phyloP scores from a whole-genome alignment of 2,113 vertebrate genomes.

The Rhinolophus ferrumequinum region DNA sequence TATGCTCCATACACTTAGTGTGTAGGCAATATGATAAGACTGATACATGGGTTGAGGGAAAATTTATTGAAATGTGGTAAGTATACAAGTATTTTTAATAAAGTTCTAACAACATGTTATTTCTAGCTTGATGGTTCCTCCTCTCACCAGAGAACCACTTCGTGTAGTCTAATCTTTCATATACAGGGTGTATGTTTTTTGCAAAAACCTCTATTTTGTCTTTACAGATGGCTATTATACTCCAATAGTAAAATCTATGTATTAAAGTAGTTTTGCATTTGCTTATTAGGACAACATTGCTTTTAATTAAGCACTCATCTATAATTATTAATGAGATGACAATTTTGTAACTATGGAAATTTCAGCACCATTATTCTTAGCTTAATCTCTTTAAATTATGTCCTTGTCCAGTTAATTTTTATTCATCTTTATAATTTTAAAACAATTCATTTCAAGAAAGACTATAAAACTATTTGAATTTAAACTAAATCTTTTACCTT shows the following conservation, averaged over 20 bases:
- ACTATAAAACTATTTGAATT: background rate
- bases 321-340: background rate
- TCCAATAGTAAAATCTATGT: background rate
- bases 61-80: background rate
- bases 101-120: background rate
- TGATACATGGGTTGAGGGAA: background rate
- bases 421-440: constrained; percentile 11
- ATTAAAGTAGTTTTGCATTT: background rate
- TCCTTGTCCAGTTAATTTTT: background rate
- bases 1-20: background rate
- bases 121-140: background rate
- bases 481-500: background rate
- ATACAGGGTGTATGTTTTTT: background rate
- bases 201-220: background rate
- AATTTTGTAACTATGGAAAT: background rate
- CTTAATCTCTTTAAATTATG: background rate
- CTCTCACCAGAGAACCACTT: background rate
- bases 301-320: background rate
- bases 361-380: background rate
- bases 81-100: background rate
- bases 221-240: background rate
- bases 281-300: background rate
- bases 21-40: background rate
- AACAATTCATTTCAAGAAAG: background rate
- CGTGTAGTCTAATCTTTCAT: background rate